Evolutionary conservation across 2,888 invertebrate genomes (phyloP).

Genomic region (Galeruca laticollis): DNA sequence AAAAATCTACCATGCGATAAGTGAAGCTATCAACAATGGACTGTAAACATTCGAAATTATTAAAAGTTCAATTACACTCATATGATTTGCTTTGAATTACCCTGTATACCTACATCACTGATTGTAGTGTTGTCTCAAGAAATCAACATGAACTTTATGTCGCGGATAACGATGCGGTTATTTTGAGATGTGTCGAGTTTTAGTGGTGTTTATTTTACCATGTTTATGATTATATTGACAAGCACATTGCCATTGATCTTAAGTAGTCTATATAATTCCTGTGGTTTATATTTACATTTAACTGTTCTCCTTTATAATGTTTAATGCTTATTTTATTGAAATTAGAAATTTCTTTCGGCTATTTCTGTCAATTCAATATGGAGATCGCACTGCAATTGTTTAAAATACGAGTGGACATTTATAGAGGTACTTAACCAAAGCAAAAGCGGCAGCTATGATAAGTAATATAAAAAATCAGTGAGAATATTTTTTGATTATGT

Average conservation of each 20-base stretch:
- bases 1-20: no score
- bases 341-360: background rate
- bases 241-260: background rate
- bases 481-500: no score
- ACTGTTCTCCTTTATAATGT: background rate
- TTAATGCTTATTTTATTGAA: constrained; percentile 1
- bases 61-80: no score
- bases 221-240: constrained; percentile 19
- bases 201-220: constrained; percentile 9
- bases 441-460: background rate
- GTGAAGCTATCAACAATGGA: no score
- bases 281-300: constrained; percentile 9
- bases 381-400: background rate
- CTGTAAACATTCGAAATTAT: no score
- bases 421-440: background rate
- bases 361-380: background rate
- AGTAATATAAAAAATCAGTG: background rate
- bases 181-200: background rate
- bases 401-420: background rate
- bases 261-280: constrained; percentile 1
- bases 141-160: constrained; percentile 10
- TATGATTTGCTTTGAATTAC: background rate
- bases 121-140: constrained; percentile 4
- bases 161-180: constrained; percentile 8
- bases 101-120: background rate